These are phyloP conservation scores for Spatula clypeata DNA, from an alignment of 2,797 vertebrate genomes.

Conservation along the genomic window DNA sequence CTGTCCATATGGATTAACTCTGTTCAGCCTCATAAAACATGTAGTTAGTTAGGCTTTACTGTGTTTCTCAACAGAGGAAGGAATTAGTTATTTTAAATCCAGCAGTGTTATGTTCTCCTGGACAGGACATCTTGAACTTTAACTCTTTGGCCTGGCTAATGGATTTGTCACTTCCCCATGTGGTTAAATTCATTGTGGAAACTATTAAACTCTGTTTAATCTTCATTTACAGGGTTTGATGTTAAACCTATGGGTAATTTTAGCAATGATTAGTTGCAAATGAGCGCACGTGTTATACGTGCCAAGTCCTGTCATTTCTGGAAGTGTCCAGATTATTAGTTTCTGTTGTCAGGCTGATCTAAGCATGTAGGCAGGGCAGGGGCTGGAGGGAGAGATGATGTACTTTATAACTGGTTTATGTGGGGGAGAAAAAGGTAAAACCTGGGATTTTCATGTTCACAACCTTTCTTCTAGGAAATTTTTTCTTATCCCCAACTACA, in stretches of 20 bases:
- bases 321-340: neutral
- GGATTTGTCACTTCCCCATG: neutral
- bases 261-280: neutral
- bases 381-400: neutral
- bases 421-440: rapidly evolving
- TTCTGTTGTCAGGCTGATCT: neutral
- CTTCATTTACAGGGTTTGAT: neutral
- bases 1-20: neutral
- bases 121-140: neutral
- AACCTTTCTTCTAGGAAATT: neutral
- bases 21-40: neutral
- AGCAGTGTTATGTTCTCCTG: neutral
- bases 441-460: neutral
- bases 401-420: neutral
- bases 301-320: neutral
- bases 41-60: neutral
- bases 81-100: neutral
- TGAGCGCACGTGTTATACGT: neutral
- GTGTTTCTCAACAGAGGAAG: constrained; percentile 14
- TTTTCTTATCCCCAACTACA: neutral
- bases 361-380: neutral
- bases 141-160: neutral
- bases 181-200: neutral
- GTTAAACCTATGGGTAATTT: neutral
- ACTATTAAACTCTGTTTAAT: neutral